Percentiles rank a stretch among this genome's conserved stretches.
These are phyloP conservation scores for Bombus haemorrhoidalis DNA, from an alignment of 1,140 invertebrate genomes.

Conservation along the genomic window DNA sequence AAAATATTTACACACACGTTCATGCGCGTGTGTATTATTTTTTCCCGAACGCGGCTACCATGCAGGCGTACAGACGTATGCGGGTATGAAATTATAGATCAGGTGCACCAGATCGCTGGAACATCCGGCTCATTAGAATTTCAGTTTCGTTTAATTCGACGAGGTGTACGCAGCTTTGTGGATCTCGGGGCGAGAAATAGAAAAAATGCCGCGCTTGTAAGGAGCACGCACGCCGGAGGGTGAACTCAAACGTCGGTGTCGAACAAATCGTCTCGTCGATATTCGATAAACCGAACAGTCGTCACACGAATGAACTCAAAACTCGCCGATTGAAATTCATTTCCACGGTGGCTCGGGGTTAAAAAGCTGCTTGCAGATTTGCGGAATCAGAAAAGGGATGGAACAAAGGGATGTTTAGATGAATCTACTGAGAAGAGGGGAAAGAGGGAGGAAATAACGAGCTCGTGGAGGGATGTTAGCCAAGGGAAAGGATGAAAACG, in stretches of 20 bases:
- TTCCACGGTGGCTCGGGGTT: background rate
- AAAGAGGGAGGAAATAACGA: background rate
- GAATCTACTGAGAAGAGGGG: no score
- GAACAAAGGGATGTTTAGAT: background rate
- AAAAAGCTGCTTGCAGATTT: background rate
- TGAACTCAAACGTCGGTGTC: background rate
- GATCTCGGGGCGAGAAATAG: slow-evolving; percentile 35
- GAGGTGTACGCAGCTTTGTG: slow-evolving; percentile 14
- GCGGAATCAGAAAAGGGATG: background rate
- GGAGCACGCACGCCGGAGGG: background rate
- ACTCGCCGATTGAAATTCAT: background rate
- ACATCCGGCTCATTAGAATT: slow-evolving; percentile 60
- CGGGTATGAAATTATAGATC: slow-evolving; percentile 63
- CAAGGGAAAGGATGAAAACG: background rate
- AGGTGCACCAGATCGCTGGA: slow-evolving; percentile 49
- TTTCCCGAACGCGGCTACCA: background rate
- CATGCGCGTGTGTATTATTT: background rate
- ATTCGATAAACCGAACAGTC: background rate
- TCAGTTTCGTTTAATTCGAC: slow-evolving; percentile 41
- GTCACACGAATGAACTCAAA: background rate
- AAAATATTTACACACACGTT: background rate
- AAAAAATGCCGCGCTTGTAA: background rate
- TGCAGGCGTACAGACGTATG: slow-evolving; percentile 52
- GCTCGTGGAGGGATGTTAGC: background rate
- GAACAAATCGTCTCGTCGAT: background rate